Conservation (phyloP, 2,113 vertebrate species). For the Antechinus flavipes region DNA sequence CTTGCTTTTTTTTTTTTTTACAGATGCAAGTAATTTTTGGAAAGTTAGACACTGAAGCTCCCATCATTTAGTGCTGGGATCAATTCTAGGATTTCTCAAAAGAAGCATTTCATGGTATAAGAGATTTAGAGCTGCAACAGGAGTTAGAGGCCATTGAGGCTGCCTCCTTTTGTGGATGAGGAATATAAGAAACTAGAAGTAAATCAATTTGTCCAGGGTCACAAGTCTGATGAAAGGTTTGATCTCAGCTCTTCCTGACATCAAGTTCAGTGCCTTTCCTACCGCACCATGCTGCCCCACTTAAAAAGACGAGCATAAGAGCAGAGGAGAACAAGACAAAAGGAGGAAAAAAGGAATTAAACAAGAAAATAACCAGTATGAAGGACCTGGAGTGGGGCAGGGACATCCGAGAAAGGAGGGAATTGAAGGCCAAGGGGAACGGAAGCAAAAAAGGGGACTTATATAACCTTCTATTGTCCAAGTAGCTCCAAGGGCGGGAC, state of each 20-base stretch:
- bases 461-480: background rate
- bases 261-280: background rate
- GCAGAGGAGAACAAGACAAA: constrained; percentile 12
- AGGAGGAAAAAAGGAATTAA: background rate
- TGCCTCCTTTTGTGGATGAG: background rate
- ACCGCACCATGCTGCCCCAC: background rate
- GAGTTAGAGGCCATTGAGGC: background rate
- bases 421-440: background rate
- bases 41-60: constrained; percentile 15
- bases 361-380: background rate
- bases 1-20: constrained; percentile 1
- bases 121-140: background rate
- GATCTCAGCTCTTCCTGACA: background rate
- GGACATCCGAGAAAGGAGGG: background rate
- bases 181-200: background rate
- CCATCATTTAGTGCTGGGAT: constrained; percentile 31
- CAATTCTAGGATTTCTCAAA: constrained; percentile 20
- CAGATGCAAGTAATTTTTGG: background rate
- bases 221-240: background rate
- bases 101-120: background rate
- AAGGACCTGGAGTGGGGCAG: background rate
- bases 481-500: background rate
- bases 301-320: constrained; percentile 12
- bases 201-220: background rate
- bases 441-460: background rate